Percentiles rank a stretch among this genome's conserved stretches.
phyloP scores from a whole-genome alignment of 2,113 vertebrate genomes.

The Corythoichthys intestinalis region DNA sequence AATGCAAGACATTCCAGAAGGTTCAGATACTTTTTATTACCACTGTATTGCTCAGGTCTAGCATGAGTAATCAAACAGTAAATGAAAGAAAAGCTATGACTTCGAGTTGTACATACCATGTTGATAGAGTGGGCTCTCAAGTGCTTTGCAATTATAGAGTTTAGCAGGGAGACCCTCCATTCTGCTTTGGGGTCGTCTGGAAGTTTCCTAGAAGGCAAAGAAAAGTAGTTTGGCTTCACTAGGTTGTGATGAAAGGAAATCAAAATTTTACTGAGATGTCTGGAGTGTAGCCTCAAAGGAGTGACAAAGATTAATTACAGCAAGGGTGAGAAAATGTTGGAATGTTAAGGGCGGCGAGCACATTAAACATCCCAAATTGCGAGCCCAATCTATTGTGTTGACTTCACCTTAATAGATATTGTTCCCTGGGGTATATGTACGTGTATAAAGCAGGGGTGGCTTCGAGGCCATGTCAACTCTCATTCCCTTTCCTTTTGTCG shows the following conservation, averaged over 20 bases:
- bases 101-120: slow-evolving; percentile 73
- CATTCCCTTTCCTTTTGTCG: slow-evolving; percentile 25
- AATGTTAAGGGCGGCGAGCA: slow-evolving; percentile 39
- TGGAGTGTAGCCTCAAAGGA: neutral
- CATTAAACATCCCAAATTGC: slow-evolving; percentile 22
- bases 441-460: slow-evolving; percentile 2
- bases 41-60: too few relatives aligned
- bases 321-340: slow-evolving; percentile 15
- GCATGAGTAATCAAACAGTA: slow-evolving; percentile 23
- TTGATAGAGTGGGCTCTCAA: slow-evolving; percentile 71
- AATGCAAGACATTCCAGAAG: too few relatives aligned
- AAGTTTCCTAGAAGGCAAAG: slow-evolving; percentile 77
- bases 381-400: neutral
- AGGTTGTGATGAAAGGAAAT: neutral
- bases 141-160: slow-evolving; percentile 73
- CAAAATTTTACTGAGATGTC: neutral
- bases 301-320: slow-evolving; percentile 1
- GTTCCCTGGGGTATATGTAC: neutral
- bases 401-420: neutral
- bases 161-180: slow-evolving; percentile 78
- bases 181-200: slow-evolving; percentile 81
- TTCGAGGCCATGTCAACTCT: slow-evolving; percentile 31
- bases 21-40: too few relatives aligned
- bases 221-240: slow-evolving; percentile 12
- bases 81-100: slow-evolving; percentile 19